Conservation (phyloP, 2,888 invertebrate genomes). For the Syritta pipiens region DNA sequence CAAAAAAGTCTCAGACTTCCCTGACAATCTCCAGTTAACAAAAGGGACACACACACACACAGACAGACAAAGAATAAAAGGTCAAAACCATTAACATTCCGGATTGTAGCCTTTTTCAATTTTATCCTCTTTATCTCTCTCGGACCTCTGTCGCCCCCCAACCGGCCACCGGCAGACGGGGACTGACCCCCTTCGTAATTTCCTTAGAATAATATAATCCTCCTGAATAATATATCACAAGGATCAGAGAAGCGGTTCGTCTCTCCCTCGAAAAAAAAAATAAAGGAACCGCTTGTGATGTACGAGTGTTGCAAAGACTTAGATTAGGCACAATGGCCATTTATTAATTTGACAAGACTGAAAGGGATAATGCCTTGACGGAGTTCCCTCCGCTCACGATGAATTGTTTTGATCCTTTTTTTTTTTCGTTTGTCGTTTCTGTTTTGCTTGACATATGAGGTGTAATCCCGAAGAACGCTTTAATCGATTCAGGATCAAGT, state of each 20-base stretch:
- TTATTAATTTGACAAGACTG: conserved; percentile 55
- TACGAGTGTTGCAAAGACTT: conserved; percentile 36
- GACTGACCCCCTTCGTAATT: too few species aligned
- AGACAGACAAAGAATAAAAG: conserved; percentile 22
- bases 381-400: background rate
- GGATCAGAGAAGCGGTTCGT: conserved; percentile 1
- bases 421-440: too few species aligned
- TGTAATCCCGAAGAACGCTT: background rate
- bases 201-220: conserved; percentile 23
- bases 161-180: background rate
- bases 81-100: conserved; percentile 53
- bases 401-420: conserved; percentile 29
- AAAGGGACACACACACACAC: background rate
- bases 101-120: conserved; percentile 30
- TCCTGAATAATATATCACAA: conserved; percentile 55
- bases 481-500: conserved; percentile 42
- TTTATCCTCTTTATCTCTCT: conserved; percentile 5
- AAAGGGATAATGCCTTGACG: conserved; percentile 21
- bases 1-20: background rate
- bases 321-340: conserved; percentile 36
- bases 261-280: background rate
- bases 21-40: background rate
- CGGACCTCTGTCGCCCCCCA: background rate
- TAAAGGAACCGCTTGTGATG: conserved; percentile 7
- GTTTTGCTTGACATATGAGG: too few species aligned